A percentile compares a stretch with the other conserved stretches of the same genome.
Evolutionary conservation across 2,113 vertebrate species (phyloP).

Genomic region (Antigone vipio): DNA sequence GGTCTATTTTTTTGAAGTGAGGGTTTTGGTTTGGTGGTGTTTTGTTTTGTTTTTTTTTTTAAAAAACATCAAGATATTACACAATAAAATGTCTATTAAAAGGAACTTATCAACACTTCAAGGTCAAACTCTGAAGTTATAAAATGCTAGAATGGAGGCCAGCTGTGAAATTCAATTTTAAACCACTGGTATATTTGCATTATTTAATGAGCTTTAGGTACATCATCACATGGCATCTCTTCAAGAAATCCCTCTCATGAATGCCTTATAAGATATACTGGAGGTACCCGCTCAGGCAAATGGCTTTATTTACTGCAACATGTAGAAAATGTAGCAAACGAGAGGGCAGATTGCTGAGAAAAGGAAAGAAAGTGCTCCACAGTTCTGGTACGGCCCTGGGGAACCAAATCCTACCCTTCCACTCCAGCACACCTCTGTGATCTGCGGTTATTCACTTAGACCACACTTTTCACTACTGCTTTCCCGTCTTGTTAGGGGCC

Average conservation of each 20-base stretch:
- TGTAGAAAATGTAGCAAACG: not conserved
- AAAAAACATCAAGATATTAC: not conserved
- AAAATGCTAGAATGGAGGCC: not conserved
- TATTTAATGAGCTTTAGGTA: not conserved
- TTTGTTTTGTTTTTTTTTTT: not conserved
- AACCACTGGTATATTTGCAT: not conserved
- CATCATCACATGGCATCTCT: not conserved
- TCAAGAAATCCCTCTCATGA: not conserved
- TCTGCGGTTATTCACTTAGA: not conserved
- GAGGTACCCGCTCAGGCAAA: not conserved
- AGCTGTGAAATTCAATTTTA: not conserved
- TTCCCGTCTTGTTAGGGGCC: not conserved
- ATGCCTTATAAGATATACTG: not conserved
- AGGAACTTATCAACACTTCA: not conserved
- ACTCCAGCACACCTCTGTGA: not conserved
- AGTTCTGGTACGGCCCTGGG: rapidly evolving
- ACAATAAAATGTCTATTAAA: not conserved
- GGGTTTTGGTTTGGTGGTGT: no score
- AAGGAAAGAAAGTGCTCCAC: not conserved
- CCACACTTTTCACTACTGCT: not conserved
- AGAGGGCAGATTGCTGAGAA: not conserved
- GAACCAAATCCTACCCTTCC: not conserved
- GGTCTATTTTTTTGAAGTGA: rapidly evolving
- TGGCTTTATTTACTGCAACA: not conserved
- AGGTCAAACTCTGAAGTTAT: not conserved